Evolutionary conservation across 2,888 invertebrate genomes (phyloP).

Genomic region (Archaeoteleia sp.): DNA sequence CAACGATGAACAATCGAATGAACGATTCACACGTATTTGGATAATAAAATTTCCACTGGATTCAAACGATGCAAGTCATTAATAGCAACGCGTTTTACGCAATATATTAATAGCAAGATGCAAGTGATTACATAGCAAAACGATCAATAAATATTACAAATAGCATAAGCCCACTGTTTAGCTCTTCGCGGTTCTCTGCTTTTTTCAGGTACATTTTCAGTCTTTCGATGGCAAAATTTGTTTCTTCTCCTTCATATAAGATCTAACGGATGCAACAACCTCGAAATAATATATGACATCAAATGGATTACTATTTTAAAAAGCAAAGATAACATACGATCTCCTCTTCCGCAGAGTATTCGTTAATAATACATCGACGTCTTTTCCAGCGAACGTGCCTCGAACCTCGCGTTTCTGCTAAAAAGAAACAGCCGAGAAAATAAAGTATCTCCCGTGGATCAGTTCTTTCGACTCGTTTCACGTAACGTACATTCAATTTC

Average conservation of each 20-base stretch:
- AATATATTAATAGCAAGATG: background rate
- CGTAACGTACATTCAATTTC: background rate
- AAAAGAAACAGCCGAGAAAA: background rate
- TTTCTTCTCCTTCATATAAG: background rate
- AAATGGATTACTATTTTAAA: too few species aligned
- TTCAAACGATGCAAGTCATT: too few species aligned
- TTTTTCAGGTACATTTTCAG: slow-evolving; percentile 70
- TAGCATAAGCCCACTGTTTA: slow-evolving; percentile 27
- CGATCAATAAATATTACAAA: slow-evolving; percentile 23
- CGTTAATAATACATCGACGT: background rate
- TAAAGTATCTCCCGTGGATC: background rate
- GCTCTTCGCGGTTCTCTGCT: slow-evolving; percentile 38
- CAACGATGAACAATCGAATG: slow-evolving; percentile 6
- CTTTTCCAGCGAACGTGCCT: background rate
- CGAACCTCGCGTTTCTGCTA: background rate
- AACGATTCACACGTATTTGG: background rate
- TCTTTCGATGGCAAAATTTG: slow-evolving; percentile 61
- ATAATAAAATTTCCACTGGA: background rate
- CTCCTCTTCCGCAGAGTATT: too few species aligned
- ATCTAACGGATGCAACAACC: too few species aligned
- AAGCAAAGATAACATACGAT: too few species aligned
- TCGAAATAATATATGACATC: too few species aligned
- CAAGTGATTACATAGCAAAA: slow-evolving; percentile 16
- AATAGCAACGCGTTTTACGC: background rate
- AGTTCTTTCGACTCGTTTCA: background rate